phyloP scores from a whole-genome alignment of 2,797 vertebrate genomes.

The Pseudotriccus pelzelni region DNA sequence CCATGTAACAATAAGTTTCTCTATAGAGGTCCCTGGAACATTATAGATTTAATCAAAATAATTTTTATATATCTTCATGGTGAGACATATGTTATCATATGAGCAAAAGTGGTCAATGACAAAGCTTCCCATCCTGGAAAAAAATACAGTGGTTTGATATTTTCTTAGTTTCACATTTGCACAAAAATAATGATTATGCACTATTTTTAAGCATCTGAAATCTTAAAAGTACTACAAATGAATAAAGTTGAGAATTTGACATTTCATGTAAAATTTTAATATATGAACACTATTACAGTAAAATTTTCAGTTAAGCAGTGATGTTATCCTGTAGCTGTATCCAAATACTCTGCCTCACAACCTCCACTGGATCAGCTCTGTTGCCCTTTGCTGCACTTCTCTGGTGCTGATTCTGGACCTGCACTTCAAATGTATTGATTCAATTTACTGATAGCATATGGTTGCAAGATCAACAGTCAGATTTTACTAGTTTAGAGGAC shows the following conservation, averaged over 20 bases:
- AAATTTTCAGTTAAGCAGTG: neutral
- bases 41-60: neutral
- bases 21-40: neutral
- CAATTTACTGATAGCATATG: neutral
- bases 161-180: neutral
- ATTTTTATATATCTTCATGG: neutral
- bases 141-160: neutral
- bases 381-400: neutral
- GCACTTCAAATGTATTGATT: neutral
- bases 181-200: neutral
- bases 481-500: neutral
- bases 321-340: neutral
- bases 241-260: neutral
- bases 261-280: neutral
- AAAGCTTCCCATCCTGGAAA: neutral
- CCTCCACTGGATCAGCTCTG: neutral
- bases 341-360: neutral
- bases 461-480: neutral
- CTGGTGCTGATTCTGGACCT: neutral
- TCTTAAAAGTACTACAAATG: neutral
- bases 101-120: neutral
- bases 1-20: neutral
- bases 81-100: neutral
- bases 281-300: neutral
- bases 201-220: neutral